Base-by-base conservation (phyloP, 2,888 invertebrate genomes). In the Colletes collaris region DNA sequence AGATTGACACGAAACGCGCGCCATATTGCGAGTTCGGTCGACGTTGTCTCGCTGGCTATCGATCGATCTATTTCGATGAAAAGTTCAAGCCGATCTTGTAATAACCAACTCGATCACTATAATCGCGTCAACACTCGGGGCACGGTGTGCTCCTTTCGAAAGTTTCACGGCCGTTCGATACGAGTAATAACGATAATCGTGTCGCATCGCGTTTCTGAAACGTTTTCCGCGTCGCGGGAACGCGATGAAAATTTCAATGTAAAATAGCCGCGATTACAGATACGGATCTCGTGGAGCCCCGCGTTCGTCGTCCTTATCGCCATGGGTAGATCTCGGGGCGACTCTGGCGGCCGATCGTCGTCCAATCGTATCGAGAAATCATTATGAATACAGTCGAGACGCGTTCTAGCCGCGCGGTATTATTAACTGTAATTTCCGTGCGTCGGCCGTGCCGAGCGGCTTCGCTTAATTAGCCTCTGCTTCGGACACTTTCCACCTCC, bases 361-460 rank as follows among this genome's bases (percentile, higher is more conserved):
- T 67, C 76, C 44, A 84, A 55, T 86, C 66, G 67, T 63, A 79
- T 84, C 82, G 59, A 64, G 66, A 73, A 78, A 77, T 85, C 82
- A 72, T 82, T 86, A 84, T 65, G 78, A 86, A 82, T 87, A 82
- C 82, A 78, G 70, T 66, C 62, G 16, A 8, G 59, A 69, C 62
- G 52, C 63, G 67, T 78, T 63, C 71, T 59, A 86, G 68, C 74
- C 19, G 37, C 50, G 76, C 60, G 70, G 64, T 84, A 76, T 87
- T 87, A 87, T 88, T 86, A 88, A 79, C 76, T 52, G 82, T 79
- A 84, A 87, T 88, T 88, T 83, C 84, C 71, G 49, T 80, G 75
- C 65, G 65, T 67, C 64, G 67, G 69, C 52, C 37, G 62, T 35
- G 46, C 53, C 56, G 71, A 53, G 70, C 79, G 59, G 78, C 66